Conservation (phyloP, 2,797 vertebrate species). For the Ispidina picta region DNA sequence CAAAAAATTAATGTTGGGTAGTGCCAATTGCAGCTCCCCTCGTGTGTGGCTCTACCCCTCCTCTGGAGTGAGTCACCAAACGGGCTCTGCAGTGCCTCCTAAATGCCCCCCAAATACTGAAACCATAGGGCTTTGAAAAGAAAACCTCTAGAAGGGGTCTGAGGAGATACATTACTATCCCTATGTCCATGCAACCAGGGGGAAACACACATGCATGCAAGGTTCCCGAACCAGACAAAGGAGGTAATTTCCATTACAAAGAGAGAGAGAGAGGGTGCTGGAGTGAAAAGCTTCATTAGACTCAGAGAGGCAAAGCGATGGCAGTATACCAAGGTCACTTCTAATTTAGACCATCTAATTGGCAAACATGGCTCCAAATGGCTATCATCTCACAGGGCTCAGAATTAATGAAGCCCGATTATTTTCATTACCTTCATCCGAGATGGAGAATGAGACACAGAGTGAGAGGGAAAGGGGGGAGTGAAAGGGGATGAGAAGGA, state of each 20-base stretch:
- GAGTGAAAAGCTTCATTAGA: slow-evolving; percentile 92
- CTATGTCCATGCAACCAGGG: slow-evolving; percentile 22
- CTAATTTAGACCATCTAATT: slow-evolving; percentile 99
- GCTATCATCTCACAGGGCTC: slow-evolving; percentile 93
- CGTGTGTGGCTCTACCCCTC: background rate
- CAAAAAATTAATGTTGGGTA: background rate
- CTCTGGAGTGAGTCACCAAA: background rate
- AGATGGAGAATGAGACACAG: slow-evolving; percentile 87
- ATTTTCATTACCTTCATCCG: slow-evolving; percentile 95
- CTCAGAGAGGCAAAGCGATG: slow-evolving; percentile 84
- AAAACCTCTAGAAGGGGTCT: slow-evolving; percentile 28
- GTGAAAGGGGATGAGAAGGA: slow-evolving; percentile 51
- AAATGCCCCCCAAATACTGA: background rate
- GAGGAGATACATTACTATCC: slow-evolving; percentile 37
- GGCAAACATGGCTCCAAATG: slow-evolving; percentile 98
- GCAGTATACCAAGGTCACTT: slow-evolving; percentile 97
- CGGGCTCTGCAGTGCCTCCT: background rate
- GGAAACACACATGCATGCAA: slow-evolving; percentile 23
- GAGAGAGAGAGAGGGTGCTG: slow-evolving; percentile 75
- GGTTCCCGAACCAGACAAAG: slow-evolving; percentile 71
- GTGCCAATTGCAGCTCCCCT: background rate
- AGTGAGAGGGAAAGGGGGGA: slow-evolving; percentile 66
- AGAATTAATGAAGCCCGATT: slow-evolving; percentile 98
- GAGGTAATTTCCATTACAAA: slow-evolving; percentile 88
- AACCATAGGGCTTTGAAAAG: background rate